phyloP scores from a whole-genome alignment of 2,113 vertebrate genomes.

The Cyanoliseus patagonus region DNA sequence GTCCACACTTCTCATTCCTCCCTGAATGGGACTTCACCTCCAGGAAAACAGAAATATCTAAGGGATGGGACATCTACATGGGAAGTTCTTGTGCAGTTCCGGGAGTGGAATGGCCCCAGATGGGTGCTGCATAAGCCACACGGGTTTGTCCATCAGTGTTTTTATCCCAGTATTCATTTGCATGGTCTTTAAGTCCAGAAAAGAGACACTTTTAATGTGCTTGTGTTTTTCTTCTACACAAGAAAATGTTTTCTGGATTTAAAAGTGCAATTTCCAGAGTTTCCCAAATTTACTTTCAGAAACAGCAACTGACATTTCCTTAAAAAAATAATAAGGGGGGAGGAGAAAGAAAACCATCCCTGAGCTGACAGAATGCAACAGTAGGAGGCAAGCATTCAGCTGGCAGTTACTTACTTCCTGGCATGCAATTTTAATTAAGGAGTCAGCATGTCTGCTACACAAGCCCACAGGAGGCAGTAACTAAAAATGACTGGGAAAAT shows the following conservation, averaged over 20 bases:
- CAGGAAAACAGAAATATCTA: not conserved
- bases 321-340: not conserved
- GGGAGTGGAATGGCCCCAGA: not conserved
- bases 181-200: not conserved
- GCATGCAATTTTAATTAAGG: constrained; percentile 76
- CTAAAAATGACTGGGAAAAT: constrained; percentile 60
- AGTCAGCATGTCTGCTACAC: constrained; percentile 70
- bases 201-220: not conserved
- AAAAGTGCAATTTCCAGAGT: not conserved
- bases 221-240: not conserved
- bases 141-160: not conserved
- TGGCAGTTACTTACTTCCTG: constrained; percentile 72
- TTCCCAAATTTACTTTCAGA: constrained; percentile 25
- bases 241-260: not conserved
- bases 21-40: not conserved
- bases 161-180: not conserved
- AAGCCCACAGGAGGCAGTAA: constrained; percentile 65
- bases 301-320: constrained; percentile 35
- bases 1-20: not conserved
- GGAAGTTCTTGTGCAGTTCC: not conserved
- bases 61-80: no score
- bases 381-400: constrained; percentile 69
- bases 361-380: constrained; percentile 71
- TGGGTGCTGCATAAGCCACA: not conserved
- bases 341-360: constrained; percentile 31